phyloP scores from a whole-genome alignment of 2,888 invertebrate genomes.

The Trimorus sp. region DNA sequence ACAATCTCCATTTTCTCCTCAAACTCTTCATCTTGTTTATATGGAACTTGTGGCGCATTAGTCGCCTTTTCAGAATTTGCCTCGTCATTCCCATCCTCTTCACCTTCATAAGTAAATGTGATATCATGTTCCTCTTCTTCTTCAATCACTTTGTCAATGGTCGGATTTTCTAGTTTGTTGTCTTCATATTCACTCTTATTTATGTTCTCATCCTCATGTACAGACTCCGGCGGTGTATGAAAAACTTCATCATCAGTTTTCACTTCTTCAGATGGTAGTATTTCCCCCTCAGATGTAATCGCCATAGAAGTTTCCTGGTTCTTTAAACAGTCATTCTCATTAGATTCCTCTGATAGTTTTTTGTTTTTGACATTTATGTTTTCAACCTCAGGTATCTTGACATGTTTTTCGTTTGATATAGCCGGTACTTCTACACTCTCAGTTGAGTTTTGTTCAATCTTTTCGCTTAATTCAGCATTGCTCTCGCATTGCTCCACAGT shows the following conservation, averaged over 20 bases:
- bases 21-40: neutral
- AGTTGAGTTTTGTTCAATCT: neutral
- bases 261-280: slow-evolving; percentile 6
- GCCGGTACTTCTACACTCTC: neutral
- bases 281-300: neutral
- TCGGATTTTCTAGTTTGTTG: slow-evolving; percentile 16
- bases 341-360: neutral
- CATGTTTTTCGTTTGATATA: neutral
- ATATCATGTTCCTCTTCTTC: neutral
- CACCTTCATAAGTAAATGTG: neutral
- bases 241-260: slow-evolving; percentile 56
- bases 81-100: slow-evolving; percentile 1
- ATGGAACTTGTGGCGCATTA: neutral
- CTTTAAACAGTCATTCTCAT: slow-evolving; percentile 10
- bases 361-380: neutral
- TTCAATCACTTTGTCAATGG: neutral
- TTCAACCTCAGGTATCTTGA: neutral
- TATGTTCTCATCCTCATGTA: slow-evolving; percentile 32
- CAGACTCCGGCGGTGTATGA: slow-evolving; percentile 51
- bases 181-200: slow-evolving; percentile 5
- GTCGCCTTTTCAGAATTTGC: neutral
- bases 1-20: neutral
- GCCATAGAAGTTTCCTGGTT: slow-evolving; percentile 14
- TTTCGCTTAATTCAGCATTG: neutral
- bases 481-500: too few species aligned